Base-by-base conservation (phyloP, 2,797 vertebrate genomes). In the Pteronotus mesoamericanus region DNA sequence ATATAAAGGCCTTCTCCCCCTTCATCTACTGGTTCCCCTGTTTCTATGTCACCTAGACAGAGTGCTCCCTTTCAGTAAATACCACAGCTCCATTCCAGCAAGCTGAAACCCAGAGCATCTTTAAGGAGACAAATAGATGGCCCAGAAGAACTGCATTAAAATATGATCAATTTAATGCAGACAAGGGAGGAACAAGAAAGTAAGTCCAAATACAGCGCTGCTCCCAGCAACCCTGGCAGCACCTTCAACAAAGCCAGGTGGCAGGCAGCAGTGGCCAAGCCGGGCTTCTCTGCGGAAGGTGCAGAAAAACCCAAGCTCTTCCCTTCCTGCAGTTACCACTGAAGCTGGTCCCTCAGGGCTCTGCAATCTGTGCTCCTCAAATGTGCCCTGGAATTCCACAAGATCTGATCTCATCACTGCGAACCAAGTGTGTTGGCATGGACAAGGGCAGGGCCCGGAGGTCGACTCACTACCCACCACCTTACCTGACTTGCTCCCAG, bases 401-500 rank as follows among this genome's bases (percentile, higher is more conserved):
- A 8, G 9, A 37, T 29, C 21, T 24, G 10, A 22, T 18, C 2
- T 10, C 3, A 0, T 21, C 44, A 16, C 42, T 1, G 0, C 1
- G 24, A 5, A 29, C 18, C 55, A 9, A n/a, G 68, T 21, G 75
- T 1, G 0, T 19, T 9, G 16, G 46, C 37, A 18, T 0, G 0
- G 37, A 19, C 48, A 26, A n/a, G 42, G 15, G 55, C 2, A 14
- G 0, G 0, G 29, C n/a, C 21, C 5, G 22, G 83, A 37, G 95
- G 91, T 57, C 1, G 8, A 51, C 18, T 6, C 5, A 1, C 42
- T 34, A 14, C 18, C 74, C 6, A 0, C 4, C 5, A 9, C 29
- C 99, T 97, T 98, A 99, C 99, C 99, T 99, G 98, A 99, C 99
- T 97, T 99, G 99, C 91, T 99, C 99, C 99, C 99, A 99, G 32